Conservation (phyloP, 2,888 invertebrate species). For the Pocota personata region DNA sequence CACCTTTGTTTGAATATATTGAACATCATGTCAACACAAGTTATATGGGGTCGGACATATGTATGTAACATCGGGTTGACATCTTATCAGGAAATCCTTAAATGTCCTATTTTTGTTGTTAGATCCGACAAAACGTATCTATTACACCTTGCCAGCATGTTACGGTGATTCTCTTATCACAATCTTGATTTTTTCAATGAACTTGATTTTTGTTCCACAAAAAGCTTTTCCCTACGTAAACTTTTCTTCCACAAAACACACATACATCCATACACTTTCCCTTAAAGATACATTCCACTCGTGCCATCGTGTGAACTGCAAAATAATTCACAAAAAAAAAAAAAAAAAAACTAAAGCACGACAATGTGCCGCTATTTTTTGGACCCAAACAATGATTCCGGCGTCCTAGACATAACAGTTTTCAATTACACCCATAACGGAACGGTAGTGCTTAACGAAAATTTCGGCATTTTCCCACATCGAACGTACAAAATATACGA, state of each 20-base stretch:
- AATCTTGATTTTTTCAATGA: constrained; percentile 18
- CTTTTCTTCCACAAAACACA: constrained; percentile 33
- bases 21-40: constrained; percentile 13
- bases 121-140: not conserved
- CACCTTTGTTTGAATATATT: not conserved
- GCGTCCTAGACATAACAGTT: constrained; percentile 60
- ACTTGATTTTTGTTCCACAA: constrained; percentile 52
- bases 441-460: constrained; percentile 30
- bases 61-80: not conserved
- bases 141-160: not conserved
- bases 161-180: not conserved
- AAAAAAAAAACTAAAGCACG: not conserved
- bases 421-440: constrained; percentile 40
- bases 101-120: constrained; percentile 1
- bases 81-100: constrained; percentile 10
- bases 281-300: constrained; percentile 39
- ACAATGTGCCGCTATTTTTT: constrained; percentile 43
- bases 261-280: not conserved
- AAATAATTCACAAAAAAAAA: constrained; percentile 3
- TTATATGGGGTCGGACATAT: not conserved
- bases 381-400: constrained; percentile 58
- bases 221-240: constrained; percentile 34
- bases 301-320: constrained; percentile 8
- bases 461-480: not conserved
- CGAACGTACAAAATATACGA: not conserved